These are phyloP conservation scores for Amiota minor DNA, from an alignment of 2,888 invertebrate species.

Conservation along the genomic window DNA sequence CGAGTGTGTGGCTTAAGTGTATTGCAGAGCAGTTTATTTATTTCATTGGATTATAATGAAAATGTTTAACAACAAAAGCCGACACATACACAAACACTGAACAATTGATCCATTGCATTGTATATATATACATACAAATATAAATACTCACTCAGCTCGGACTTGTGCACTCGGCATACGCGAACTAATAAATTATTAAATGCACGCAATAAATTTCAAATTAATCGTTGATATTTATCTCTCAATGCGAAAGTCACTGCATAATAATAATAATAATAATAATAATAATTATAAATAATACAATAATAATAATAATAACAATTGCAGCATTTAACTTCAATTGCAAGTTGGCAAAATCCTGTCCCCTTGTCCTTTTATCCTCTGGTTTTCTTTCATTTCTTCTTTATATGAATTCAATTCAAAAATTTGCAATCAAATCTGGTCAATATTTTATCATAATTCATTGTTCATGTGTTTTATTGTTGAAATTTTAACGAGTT, in stretches of 20 bases:
- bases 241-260: constrained; percentile 50
- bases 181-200: constrained; percentile 69
- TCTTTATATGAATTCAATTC: neutral
- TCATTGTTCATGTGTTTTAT: too few relatives aligned
- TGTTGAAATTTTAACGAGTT: constrained; percentile 5
- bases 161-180: constrained; percentile 45
- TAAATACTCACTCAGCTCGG: constrained; percentile 19
- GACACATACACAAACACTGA: constrained; percentile 3
- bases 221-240: constrained; percentile 71
- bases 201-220: constrained; percentile 69
- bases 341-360: neutral
- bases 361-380: neutral
- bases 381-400: constrained; percentile 4
- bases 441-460: neutral
- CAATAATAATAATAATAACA: neutral
- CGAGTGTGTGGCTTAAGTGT: neutral
- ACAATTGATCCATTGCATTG: neutral
- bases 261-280: constrained; percentile 26
- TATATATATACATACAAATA: constrained; percentile 12
- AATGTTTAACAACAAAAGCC: constrained; percentile 29
- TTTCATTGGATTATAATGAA: constrained; percentile 29
- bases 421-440: neutral
- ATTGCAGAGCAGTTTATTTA: neutral
- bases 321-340: neutral
- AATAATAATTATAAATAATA: neutral